Conservation (phyloP, 2,888 invertebrate species). For the Campoplex nolae region DNA sequence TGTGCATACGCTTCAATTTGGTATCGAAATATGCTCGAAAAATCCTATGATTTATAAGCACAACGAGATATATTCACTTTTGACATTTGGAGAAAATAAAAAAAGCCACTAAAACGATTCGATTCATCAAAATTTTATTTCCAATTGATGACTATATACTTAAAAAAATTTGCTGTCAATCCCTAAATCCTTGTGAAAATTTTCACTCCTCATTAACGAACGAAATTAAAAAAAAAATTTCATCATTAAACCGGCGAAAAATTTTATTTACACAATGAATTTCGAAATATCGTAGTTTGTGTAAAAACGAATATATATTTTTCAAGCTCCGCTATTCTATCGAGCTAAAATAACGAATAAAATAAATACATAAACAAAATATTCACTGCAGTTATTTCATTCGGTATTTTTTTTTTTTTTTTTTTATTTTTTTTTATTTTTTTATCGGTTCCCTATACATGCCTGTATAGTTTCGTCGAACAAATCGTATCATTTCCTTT, state of each 20-base stretch:
- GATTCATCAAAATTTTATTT: not conserved
- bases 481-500: constrained; percentile 5
- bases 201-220: not conserved
- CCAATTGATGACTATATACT: too few species aligned
- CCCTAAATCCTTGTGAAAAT: not conserved
- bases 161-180: not conserved
- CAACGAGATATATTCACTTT: not conserved
- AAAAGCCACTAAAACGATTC: not conserved
- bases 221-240: not conserved
- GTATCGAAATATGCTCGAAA: not conserved
- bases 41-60: not conserved
- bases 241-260: not conserved
- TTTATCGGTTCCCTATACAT: constrained; percentile 2
- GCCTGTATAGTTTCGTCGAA: not conserved
- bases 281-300: not conserved
- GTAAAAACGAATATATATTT: not conserved
- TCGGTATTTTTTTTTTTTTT: not conserved
- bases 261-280: not conserved
- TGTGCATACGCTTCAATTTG: not conserved
- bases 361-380: not conserved
- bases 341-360: not conserved
- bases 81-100: not conserved
- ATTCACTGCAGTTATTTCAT: not conserved
- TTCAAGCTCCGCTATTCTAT: not conserved
- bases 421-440: not conserved